Percentiles rank a stretch among this genome's conserved stretches.
Evolutionary conservation across 2,113 vertebrate species (phyloP).

Genomic region (Nicator chloris): DNA sequence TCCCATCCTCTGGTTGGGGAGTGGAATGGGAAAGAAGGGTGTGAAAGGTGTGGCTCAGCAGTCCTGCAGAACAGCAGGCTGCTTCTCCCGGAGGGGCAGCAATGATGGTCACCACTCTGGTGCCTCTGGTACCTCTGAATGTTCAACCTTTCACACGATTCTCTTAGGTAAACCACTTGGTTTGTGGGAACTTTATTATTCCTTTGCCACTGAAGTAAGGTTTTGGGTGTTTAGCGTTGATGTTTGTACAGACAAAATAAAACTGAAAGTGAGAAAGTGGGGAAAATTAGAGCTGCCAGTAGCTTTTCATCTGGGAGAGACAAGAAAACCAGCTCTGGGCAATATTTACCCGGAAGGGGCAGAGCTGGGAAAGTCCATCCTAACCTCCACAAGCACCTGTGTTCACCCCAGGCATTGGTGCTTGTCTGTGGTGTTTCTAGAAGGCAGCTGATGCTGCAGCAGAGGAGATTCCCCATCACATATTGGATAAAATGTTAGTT

Average conservation of each 20-base stretch:
- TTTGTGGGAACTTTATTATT: neutral
- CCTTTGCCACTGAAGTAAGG: neutral
- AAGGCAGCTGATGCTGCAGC: neutral
- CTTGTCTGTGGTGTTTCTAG: neutral
- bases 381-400: neutral
- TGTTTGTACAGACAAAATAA: neutral
- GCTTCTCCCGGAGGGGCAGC: neutral
- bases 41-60: neutral
- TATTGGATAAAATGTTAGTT: neutral
- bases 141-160: neutral
- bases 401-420: neutral
- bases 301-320: neutral
- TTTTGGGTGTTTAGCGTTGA: neutral
- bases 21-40: neutral
- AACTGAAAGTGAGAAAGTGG: neutral
- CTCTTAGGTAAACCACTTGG: neutral
- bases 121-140: neutral
- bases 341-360: neutral
- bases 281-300: neutral
- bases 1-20: neutral
- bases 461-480: neutral
- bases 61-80: neutral
- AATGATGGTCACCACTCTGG: neutral
- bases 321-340: neutral
- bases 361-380: neutral